Conservation (phyloP, 1,140 invertebrate species). For the Trichomalopsis sarcophagae region DNA sequence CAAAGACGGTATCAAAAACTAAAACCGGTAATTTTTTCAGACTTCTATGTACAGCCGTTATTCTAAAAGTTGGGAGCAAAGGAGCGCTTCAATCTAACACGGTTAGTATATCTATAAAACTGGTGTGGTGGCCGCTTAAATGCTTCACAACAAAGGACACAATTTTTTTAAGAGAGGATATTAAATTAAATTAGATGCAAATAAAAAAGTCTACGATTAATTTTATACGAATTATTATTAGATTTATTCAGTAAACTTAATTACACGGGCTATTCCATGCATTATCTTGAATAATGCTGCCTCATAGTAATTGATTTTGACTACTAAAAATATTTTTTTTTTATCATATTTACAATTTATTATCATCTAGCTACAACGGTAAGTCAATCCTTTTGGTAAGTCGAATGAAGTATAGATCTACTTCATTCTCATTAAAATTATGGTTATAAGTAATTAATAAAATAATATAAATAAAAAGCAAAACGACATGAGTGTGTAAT, state of each 20-base stretch:
- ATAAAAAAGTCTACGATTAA: not conserved
- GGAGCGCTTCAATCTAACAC: too few species aligned
- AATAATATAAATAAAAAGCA: constrained; percentile 27
- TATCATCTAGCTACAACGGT: constrained; percentile 15
- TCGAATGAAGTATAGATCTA: constrained; percentile 15
- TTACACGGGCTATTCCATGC: constrained; percentile 34
- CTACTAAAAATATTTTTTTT: constrained; percentile 46
- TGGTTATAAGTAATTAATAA: constrained; percentile 26
- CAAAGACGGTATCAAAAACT: too few species aligned
- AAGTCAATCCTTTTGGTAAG: constrained; percentile 39
- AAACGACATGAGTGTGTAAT: not conserved
- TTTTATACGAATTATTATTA: constrained; percentile 42
- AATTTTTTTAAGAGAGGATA: too few species aligned
- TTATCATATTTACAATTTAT: constrained; percentile 48
- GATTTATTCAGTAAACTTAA: constrained; percentile 43
- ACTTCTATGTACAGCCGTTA: too few species aligned
- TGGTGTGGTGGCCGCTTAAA: too few species aligned
- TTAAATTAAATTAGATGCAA: not conserved
- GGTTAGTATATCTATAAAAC: too few species aligned
- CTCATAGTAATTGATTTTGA: constrained; percentile 32
- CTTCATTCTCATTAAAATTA: constrained; percentile 16
- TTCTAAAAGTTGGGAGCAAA: too few species aligned
- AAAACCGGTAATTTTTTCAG: too few species aligned
- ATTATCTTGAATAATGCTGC: constrained; percentile 43
- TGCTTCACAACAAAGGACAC: too few species aligned